Percentiles rank a stretch among this genome's conserved stretches.
Evolutionary conservation across 2,888 invertebrate species (phyloP).

Genomic region (Drosophila quinaria): DNA sequence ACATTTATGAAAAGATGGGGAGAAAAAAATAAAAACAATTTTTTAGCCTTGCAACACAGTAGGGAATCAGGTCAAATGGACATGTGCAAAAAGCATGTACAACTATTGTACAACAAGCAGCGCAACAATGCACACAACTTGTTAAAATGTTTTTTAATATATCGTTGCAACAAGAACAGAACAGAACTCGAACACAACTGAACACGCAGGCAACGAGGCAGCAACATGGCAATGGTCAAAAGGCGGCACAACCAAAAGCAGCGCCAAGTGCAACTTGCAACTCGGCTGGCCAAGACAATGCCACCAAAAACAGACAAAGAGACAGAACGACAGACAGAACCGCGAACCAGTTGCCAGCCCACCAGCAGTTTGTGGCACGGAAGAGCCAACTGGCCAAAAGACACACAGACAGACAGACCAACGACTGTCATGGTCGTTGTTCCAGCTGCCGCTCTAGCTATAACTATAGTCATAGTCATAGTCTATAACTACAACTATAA

Average conservation of each 20-base stretch:
- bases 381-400: constrained; percentile 23
- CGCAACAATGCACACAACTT: constrained; percentile 61
- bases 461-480: neutral
- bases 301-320: constrained; percentile 46
- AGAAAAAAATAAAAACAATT: constrained; percentile 14
- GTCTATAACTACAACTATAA: neutral
- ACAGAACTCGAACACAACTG: constrained; percentile 32
- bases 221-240: constrained; percentile 48
- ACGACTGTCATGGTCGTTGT: constrained; percentile 34
- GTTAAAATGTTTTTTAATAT: constrained; percentile 56
- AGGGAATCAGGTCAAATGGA: constrained; percentile 71
- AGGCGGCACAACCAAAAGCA: constrained; percentile 56
- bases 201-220: constrained; percentile 45
- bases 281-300: constrained; percentile 62
- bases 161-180: constrained; percentile 41
- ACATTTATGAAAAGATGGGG: neutral
- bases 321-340: constrained; percentile 31
- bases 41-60: constrained; percentile 36
- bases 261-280: constrained; percentile 67
- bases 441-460: constrained; percentile 9
- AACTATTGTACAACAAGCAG: constrained; percentile 59
- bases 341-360: constrained; percentile 41
- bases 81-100: constrained; percentile 70
- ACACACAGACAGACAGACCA: neutral
- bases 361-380: constrained; percentile 33